Evolutionary conservation across 2,797 vertebrate species (phyloP), one percentile per base, ranked within the genome.

Genomic region (Helicolenus hilgendorfi): DNA sequence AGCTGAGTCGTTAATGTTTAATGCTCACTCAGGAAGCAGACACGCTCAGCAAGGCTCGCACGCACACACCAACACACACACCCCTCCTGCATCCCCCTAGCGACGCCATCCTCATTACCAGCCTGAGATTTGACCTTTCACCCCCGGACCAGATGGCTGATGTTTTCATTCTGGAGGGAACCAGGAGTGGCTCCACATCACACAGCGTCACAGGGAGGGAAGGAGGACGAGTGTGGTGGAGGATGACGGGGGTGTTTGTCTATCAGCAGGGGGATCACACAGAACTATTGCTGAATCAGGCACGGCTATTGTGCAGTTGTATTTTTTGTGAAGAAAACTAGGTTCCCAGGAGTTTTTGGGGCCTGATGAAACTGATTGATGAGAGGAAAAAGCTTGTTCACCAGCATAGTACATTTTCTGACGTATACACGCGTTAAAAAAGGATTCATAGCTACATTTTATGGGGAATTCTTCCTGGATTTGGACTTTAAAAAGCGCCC

Each of bases 31-130:
- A 96, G 94, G 94, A 96, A 96, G 94, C 95, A 94, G 94, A 95
- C 93, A 87, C 72, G 41, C 92, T 91, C 85, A 72, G 78, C 49
- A 49, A 88, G 72, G 55, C 93, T 81, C 26, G 33, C 83, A 87
- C 70, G 15, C 77, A 41, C 45, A 74, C 87, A 75, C 67, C 76
- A 58, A 83, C 86, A 56, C 87, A 56, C 87, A 65, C 72, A 45
- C 68, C 71, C 83, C 88, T 85, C 83, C 84, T 79, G 84, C 82
- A 83, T 94, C 94, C 96, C 95, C 96, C 88, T 92, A 95, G 96
- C 95, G 94, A 96, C 96, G 92, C 96, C 96, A 95, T 95, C 95
- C 97, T 97, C 97, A 97, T 97, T 97, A 97, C 95, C 94, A 96
- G 95, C 92, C 96, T 93, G 96, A 95, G 96, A 97, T 95, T 96